A percentile compares a stretch with the other conserved stretches of the same genome.
These are phyloP conservation scores for Columba livia DNA, from an alignment of 2,113 vertebrate genomes.

Conservation along the genomic window DNA sequence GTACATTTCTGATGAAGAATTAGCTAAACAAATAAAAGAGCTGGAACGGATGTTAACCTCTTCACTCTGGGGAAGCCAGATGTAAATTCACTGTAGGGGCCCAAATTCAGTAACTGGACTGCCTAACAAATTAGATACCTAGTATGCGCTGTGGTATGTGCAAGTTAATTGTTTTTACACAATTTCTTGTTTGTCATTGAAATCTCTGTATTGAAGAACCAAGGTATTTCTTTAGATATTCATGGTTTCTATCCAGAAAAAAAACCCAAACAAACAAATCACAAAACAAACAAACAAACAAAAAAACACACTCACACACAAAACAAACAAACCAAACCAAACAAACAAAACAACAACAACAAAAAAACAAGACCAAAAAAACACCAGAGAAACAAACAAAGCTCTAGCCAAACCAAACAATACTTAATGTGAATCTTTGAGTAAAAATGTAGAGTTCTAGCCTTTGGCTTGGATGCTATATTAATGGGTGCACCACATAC, in stretches of 20 bases:
- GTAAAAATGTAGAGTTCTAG: not conserved
- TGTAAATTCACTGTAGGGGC: not conserved
- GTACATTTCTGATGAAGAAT: not conserved
- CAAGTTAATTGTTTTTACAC: not conserved
- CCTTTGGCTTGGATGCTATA: not conserved
- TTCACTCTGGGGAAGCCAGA: not conserved
- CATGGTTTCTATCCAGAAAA: not conserved
- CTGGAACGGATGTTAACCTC: not conserved
- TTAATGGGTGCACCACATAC: not conserved
- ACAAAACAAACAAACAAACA: not conserved
- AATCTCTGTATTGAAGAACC: not conserved
- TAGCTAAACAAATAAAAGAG: not conserved
- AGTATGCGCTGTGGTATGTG: not conserved
- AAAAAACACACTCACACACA: not conserved
- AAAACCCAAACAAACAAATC: not conserved
- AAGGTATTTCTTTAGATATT: not conserved
- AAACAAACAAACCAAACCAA: not conserved
- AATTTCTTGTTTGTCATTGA: not conserved
- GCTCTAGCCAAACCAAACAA: too few relatives aligned
- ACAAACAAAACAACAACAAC: not conserved
- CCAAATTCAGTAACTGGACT: not conserved
- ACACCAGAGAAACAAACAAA: not conserved
- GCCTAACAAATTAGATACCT: not conserved
- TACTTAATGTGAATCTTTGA: not conserved
- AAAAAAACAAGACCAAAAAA: not conserved